phyloP scores from a whole-genome alignment of 2,888 invertebrate species.

The Eristalinus aeneus region DNA sequence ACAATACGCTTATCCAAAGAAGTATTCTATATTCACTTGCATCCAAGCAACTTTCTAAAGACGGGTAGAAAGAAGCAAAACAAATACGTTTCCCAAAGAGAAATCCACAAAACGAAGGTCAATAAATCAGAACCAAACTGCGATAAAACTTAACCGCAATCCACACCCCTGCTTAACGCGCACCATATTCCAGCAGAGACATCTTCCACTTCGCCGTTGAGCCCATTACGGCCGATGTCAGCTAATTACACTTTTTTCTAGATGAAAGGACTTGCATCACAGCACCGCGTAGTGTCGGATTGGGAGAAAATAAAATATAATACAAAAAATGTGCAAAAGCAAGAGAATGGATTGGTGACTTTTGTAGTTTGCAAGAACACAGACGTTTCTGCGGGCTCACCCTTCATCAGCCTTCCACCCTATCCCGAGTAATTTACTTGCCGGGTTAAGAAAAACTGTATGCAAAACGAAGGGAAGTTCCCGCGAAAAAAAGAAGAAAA shows the following conservation, averaged over 20 bases:
- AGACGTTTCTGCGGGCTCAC: constrained; percentile 48
- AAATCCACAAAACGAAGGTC: constrained; percentile 50
- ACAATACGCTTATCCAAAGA: background rate
- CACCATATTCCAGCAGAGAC: background rate
- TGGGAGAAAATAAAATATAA: background rate
- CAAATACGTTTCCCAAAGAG: constrained; percentile 25
- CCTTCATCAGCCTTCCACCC: constrained; percentile 40
- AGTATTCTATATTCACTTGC: background rate
- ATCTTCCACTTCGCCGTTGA: constrained; percentile 28
- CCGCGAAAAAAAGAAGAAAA: constrained; percentile 2
- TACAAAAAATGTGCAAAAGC: background rate
- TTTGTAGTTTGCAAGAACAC: constrained; percentile 57
- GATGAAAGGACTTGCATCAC: constrained; percentile 57
- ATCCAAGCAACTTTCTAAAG: background rate
- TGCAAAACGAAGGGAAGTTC: constrained; percentile 56
- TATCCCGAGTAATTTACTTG: constrained; percentile 46
- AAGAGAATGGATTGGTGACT: constrained; percentile 59
- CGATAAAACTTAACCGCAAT: constrained; percentile 66
- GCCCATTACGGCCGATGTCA: constrained; percentile 61
- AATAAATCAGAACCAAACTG: constrained; percentile 69
- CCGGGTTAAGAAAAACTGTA: constrained; percentile 10
- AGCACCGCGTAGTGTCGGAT: constrained; percentile 25
- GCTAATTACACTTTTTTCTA: constrained; percentile 68
- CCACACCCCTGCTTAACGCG: constrained; percentile 43
- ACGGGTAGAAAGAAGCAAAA: background rate